Percentiles rank a stretch among this genome's conserved stretches.
phyloP scores from a whole-genome alignment of 1,140 invertebrate genomes.

The Drosophila dunni region DNA sequence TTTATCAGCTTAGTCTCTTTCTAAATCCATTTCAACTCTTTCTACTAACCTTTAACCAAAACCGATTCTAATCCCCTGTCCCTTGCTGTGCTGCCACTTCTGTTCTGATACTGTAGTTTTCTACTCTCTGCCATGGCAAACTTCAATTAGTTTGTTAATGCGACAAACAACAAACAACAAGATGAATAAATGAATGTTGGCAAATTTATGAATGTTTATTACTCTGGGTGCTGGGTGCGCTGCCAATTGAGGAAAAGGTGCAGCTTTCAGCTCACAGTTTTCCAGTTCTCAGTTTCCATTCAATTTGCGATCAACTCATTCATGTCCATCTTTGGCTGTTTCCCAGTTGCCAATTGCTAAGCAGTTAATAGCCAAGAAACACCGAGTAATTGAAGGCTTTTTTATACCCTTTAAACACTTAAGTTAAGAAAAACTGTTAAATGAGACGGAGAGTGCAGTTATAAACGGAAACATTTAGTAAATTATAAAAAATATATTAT shows the following conservation, averaged over 20 bases:
- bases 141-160: slow-evolving; percentile 65
- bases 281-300: slow-evolving; percentile 25
- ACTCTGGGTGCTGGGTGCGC: slow-evolving; percentile 61
- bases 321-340: slow-evolving; percentile 63
- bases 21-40: too few species aligned
- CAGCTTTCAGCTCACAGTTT: slow-evolving; percentile 53
- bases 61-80: slow-evolving; percentile 2
- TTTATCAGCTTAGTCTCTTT: too few species aligned
- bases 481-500: too few species aligned
- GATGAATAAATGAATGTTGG: slow-evolving; percentile 33
- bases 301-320: slow-evolving; percentile 19
- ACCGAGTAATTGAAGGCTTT: not conserved
- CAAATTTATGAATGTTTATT: slow-evolving; percentile 63
- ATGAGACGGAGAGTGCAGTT: too few species aligned
- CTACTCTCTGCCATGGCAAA: slow-evolving; percentile 36
- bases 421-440: not conserved
- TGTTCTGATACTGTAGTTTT: slow-evolving; percentile 18
- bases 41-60: too few species aligned
- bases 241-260: slow-evolving; percentile 71
- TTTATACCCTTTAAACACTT: slow-evolving; percentile 6
- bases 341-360: slow-evolving; percentile 43
- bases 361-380: slow-evolving; percentile 25
- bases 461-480: too few species aligned
- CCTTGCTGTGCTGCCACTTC: slow-evolving; percentile 20
- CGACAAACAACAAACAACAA: slow-evolving; percentile 23